Percentiles rank a stretch among this genome's conserved stretches.
Conservation (phyloP, 2,888 invertebrate species). For the Heliothis peltigera region DNA sequence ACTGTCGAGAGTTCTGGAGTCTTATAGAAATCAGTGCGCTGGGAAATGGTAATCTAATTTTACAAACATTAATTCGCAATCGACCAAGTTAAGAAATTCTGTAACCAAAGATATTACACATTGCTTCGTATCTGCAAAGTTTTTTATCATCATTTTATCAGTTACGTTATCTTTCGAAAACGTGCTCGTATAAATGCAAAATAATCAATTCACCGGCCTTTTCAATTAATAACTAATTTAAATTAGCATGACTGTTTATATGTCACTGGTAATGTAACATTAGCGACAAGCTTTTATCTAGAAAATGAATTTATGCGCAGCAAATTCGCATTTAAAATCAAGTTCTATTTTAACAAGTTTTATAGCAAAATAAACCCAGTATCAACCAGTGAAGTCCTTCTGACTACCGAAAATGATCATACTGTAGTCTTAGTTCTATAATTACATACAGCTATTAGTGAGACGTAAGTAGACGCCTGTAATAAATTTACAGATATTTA, state of each 20-base stretch:
- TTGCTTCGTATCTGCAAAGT: constrained; percentile 8
- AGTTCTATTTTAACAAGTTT: constrained; percentile 33
- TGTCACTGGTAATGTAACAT: constrained; percentile 7
- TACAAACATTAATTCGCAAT: constrained; percentile 51
- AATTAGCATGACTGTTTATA: constrained; percentile 14
- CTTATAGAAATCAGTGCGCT: constrained; percentile 73
- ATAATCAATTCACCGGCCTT: constrained; percentile 34
- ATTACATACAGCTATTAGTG: constrained; percentile 62
- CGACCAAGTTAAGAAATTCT: constrained; percentile 19
- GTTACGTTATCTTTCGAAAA: constrained; percentile 28
- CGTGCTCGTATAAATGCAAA: constrained; percentile 27
- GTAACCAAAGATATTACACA: constrained; percentile 15
- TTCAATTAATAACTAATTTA: constrained; percentile 33
- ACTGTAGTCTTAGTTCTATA: constrained; percentile 55
- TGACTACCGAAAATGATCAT: constrained; percentile 43
- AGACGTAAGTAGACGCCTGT: constrained; percentile 61
- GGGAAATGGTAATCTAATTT: constrained; percentile 60
- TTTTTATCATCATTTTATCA: constrained; percentile 26
- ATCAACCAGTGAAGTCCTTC: constrained; percentile 46
- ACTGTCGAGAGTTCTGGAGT: constrained; percentile 78
- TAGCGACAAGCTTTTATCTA: constrained; percentile 13
- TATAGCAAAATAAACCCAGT: constrained; percentile 27
- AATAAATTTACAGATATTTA: constrained; percentile 69
- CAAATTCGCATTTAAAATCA: constrained; percentile 9
- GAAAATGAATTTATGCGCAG: constrained; percentile 20